phyloP scores from a whole-genome alignment of 2,888 invertebrate species.

The Pterobdella sp. region DNA sequence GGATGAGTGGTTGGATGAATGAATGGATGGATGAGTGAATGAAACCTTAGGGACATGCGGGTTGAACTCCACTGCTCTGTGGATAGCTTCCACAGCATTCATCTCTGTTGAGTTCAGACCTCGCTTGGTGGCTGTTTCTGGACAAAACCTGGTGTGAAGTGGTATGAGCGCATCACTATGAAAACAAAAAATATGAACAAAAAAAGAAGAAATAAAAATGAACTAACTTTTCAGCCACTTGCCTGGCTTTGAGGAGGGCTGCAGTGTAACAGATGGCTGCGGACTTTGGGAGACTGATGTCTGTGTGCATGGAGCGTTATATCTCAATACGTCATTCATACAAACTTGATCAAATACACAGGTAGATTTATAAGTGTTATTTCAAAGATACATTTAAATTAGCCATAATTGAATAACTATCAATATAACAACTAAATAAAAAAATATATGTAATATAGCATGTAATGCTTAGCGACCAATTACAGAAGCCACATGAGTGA shows the following conservation, averaged over 20 bases:
- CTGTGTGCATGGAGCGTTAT: conserved; percentile 51
- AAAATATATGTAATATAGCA: too few species aligned
- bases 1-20: neutral
- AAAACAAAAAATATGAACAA: neutral
- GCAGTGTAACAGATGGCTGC: conserved; percentile 91
- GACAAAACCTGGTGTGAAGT: conserved; percentile 71
- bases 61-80: conserved; percentile 92
- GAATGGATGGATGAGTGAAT: neutral
- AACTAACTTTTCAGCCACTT: conserved; percentile 71
- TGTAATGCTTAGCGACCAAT: too few species aligned
- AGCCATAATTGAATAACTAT: too few species aligned
- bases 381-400: too few species aligned
- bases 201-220: neutral
- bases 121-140: conserved; percentile 73
- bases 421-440: too few species aligned
- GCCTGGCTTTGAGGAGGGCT: conserved; percentile 80
- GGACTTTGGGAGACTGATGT: conserved; percentile 84
- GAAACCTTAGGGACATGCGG: conserved; percentile 82
- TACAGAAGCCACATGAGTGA: neutral
- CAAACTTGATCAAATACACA: too few species aligned
- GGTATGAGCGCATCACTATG: too few species aligned
- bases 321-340: too few species aligned
- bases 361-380: too few species aligned
- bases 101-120: conserved; percentile 78
- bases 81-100: conserved; percentile 86